These are phyloP conservation scores for Leptinotarsa rubiginosa DNA, from an alignment of 2,888 invertebrate genomes.

Conservation along the genomic window DNA sequence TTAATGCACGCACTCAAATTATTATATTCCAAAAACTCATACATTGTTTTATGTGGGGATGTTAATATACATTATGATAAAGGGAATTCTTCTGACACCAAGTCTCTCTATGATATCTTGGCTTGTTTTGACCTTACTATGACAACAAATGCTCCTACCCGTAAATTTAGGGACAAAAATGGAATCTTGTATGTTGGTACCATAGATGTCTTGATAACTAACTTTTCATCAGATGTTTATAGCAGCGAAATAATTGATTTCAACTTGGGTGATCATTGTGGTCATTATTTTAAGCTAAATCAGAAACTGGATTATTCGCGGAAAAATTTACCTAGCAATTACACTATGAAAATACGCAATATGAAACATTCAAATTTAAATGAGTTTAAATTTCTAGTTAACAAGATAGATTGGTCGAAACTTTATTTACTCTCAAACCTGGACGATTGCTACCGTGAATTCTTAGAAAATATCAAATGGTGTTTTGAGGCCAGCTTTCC, in stretches of 20 bases:
- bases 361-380: neutral
- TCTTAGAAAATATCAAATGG: slow-evolving; percentile 10
- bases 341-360: neutral
- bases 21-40: too few species aligned
- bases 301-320: neutral
- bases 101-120: slow-evolving; percentile 12
- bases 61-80: slow-evolving; percentile 20
- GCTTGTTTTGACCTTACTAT: slow-evolving; percentile 7
- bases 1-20: too few species aligned
- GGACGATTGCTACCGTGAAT: too few species aligned
- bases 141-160: slow-evolving; percentile 4
- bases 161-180: slow-evolving; percentile 1
- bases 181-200: slow-evolving; percentile 10
- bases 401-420: too few species aligned
- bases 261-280: neutral
- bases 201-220: slow-evolving; percentile 16
- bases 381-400: too few species aligned
- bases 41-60: neutral
- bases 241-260: neutral
- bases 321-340: neutral
- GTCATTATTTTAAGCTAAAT: neutral
- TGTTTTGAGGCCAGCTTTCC: neutral
- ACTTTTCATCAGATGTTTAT: slow-evolving; percentile 2
- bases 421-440: too few species aligned
- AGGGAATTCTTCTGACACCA: slow-evolving; percentile 7